Percentiles rank a stretch among this genome's conserved stretches.
phyloP scores from a whole-genome alignment of 2,888 invertebrate species.

The Acrocera orbiculus region DNA sequence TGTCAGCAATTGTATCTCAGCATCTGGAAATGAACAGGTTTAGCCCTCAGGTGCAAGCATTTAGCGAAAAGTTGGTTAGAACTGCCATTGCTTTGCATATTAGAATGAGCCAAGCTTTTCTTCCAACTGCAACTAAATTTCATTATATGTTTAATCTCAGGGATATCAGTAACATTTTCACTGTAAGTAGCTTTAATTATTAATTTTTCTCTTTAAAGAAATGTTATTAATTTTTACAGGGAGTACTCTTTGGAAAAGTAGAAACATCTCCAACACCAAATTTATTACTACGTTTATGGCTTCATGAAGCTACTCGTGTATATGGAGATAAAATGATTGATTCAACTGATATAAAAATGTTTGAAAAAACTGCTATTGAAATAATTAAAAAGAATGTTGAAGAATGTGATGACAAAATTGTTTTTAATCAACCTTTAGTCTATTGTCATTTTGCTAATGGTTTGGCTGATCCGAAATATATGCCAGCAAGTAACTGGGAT shows the following conservation, averaged over 20 bases:
- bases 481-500: slow-evolving; percentile 54
- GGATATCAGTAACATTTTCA: slow-evolving; percentile 85
- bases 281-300: slow-evolving; percentile 65
- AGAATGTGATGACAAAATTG: slow-evolving; percentile 50
- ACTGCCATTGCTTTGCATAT: slow-evolving; percentile 61
- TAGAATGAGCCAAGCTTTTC: slow-evolving; percentile 55
- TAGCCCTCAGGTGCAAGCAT: too few species aligned
- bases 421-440: slow-evolving; percentile 61
- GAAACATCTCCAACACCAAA: slow-evolving; percentile 53
- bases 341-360: slow-evolving; percentile 51
- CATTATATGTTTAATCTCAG: slow-evolving; percentile 87
- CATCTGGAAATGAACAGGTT: slow-evolving; percentile 50
- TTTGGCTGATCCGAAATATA: slow-evolving; percentile 79
- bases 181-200: slow-evolving; percentile 52
- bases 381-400: slow-evolving; percentile 64
- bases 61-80: slow-evolving; percentile 43
- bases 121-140: slow-evolving; percentile 88
- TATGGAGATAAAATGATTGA: slow-evolving; percentile 86
- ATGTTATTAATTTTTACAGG: too few species aligned
- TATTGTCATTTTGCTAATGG: slow-evolving; percentile 87
- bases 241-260: slow-evolving; percentile 64
- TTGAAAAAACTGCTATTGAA: slow-evolving; percentile 54
- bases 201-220: too few species aligned
- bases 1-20: slow-evolving; percentile 63
- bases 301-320: slow-evolving; percentile 79